Conservation (phyloP, 2,888 invertebrate species). For the Pollenia amentaria region DNA sequence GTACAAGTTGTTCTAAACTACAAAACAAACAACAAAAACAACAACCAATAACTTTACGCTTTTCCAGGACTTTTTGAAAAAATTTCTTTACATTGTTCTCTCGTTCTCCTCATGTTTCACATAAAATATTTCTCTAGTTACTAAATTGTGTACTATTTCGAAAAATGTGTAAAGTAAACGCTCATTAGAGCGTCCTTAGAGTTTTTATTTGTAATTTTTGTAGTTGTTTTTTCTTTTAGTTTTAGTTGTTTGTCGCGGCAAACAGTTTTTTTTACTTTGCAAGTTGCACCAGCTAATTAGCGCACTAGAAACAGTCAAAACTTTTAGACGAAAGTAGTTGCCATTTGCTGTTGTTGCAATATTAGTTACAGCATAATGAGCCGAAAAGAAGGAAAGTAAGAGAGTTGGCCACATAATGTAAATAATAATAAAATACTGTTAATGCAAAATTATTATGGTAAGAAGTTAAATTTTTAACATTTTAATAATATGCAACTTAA, state of each 20-base stretch:
- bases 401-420: constrained; percentile 15
- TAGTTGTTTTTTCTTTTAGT: constrained; percentile 28
- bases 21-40: background rate
- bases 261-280: too few species aligned
- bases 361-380: constrained; percentile 45
- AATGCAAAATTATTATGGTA: background rate
- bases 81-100: background rate
- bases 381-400: constrained; percentile 21
- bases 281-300: constrained; percentile 62
- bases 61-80: constrained; percentile 17
- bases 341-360: constrained; percentile 15
- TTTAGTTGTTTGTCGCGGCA: background rate
- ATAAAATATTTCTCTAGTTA: constrained; percentile 19
- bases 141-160: constrained; percentile 16
- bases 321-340: constrained; percentile 36
- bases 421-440: background rate
- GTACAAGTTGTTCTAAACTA: constrained; percentile 26
- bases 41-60: constrained; percentile 24
- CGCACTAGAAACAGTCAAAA: constrained; percentile 52
- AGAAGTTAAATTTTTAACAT: too few species aligned
- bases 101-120: background rate
- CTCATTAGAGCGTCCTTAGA: constrained; percentile 59
- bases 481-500: too few species aligned
- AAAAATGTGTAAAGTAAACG: constrained; percentile 56
- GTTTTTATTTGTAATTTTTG: constrained; percentile 48